These are phyloP conservation scores for Cerceris ruficornis DNA, from an alignment of 2,888 invertebrate genomes.

Conservation along the genomic window DNA sequence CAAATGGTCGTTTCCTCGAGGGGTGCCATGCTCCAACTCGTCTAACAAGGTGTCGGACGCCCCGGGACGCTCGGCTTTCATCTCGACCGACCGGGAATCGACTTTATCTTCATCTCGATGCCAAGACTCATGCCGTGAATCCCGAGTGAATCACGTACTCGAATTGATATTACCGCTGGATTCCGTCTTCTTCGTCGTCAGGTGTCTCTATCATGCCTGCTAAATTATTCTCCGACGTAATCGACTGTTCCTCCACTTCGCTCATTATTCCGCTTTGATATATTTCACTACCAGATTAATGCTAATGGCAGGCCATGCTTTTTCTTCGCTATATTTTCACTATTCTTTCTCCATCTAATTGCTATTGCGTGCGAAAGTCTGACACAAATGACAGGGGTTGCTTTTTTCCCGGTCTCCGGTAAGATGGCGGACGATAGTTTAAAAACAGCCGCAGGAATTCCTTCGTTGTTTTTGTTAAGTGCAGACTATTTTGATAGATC, in stretches of 20 bases:
- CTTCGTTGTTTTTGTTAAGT: too few species aligned
- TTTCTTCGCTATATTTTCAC: not conserved
- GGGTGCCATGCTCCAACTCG: conserved; percentile 74
- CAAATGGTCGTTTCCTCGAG: conserved; percentile 77
- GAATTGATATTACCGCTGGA: conserved; percentile 73
- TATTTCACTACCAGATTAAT: conserved; percentile 43
- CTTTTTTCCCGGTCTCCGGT: too few species aligned
- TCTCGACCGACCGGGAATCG: conserved; percentile 75
- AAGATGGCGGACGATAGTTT: too few species aligned
- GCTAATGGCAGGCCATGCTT: conserved; percentile 42
- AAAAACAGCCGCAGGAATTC: too few species aligned
- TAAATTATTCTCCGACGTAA: conserved; percentile 55
- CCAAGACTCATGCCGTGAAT: conserved; percentile 66
- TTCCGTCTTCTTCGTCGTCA: conserved; percentile 55
- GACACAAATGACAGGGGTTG: too few species aligned
- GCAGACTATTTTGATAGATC: too few species aligned
- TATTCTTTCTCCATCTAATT: too few species aligned
- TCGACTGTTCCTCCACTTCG: conserved; percentile 37
- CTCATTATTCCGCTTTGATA: conserved; percentile 47
- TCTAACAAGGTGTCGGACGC: conserved; percentile 79
- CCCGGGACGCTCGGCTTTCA: conserved; percentile 76
- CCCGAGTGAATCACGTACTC: conserved; percentile 73
- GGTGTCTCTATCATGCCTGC: conserved; percentile 48
- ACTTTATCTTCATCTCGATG: conserved; percentile 77
- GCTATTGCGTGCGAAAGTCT: too few species aligned